phyloP scores from a whole-genome alignment of 2,113 vertebrate genomes.

The Todiramphus saurophagus region DNA sequence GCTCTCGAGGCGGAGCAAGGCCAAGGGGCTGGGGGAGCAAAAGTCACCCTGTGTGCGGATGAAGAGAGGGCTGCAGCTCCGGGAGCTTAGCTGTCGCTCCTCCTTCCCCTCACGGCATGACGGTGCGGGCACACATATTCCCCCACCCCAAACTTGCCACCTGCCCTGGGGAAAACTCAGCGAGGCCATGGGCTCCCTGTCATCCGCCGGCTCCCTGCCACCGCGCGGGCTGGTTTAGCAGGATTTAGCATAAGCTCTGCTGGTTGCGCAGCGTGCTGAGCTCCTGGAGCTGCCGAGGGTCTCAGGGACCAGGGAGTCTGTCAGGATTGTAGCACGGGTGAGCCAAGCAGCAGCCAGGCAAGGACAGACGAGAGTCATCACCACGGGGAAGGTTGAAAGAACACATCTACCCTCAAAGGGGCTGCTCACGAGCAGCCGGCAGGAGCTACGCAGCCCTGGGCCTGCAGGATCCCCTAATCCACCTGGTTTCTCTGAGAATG shows the following conservation, averaged over 20 bases:
- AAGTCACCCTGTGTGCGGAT: not conserved
- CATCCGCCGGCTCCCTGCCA: not conserved
- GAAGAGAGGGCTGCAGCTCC: not conserved
- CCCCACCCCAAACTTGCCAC: not conserved
- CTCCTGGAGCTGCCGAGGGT: not conserved
- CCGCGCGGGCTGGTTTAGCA: not conserved
- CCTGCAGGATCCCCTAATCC: not conserved
- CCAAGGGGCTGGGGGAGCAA: not conserved
- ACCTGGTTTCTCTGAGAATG: not conserved
- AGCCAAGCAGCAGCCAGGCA: not conserved
- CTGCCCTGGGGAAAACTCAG: not conserved
- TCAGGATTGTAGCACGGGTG: not conserved
- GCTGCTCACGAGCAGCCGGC: not conserved
- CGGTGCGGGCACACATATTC: not conserved
- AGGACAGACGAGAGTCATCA: not conserved
- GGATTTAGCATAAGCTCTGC: constrained; percentile 29
- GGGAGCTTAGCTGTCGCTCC: not conserved
- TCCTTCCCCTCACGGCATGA: not conserved
- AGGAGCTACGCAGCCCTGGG: not conserved
- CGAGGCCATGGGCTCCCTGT: not conserved
- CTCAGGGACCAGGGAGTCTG: not conserved
- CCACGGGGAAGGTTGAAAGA: not conserved
- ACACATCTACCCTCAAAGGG: not conserved
- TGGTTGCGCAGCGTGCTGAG: not conserved
- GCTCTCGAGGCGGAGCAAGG: not conserved